A percentile compares a stretch with the other conserved stretches of the same genome.
Evolutionary conservation across 2,888 invertebrate genomes (phyloP).

Genomic region (Hydropsyche betteni): DNA sequence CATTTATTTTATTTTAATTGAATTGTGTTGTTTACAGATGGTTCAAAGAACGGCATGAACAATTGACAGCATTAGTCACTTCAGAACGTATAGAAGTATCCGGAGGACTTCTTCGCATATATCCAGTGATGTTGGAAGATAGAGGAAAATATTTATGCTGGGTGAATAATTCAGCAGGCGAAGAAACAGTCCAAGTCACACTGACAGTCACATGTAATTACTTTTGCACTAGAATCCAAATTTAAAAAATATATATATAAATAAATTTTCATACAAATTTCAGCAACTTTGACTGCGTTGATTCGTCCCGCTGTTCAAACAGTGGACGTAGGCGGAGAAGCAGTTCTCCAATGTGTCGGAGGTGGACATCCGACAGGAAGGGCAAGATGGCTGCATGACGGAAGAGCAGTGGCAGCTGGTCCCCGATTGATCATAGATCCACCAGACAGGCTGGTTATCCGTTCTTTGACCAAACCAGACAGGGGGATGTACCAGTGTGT

Average conservation of each 20-base stretch:
- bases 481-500: slow-evolving; percentile 94
- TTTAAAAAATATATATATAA: no score
- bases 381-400: slow-evolving; percentile 84
- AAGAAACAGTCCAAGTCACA: slow-evolving; percentile 79
- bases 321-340: slow-evolving; percentile 85
- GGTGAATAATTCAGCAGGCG: slow-evolving; percentile 90
- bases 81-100: slow-evolving; percentile 70
- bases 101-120: slow-evolving; percentile 73
- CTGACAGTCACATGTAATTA: slow-evolving; percentile 78
- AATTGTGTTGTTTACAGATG: slow-evolving; percentile 63
- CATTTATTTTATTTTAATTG: neutral
- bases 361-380: slow-evolving; percentile 85
- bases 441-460: slow-evolving; percentile 67
- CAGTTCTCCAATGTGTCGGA: slow-evolving; percentile 86
- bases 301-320: slow-evolving; percentile 81
- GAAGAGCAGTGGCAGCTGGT: slow-evolving; percentile 64
- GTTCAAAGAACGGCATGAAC: slow-evolving; percentile 79
- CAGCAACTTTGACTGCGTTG: slow-evolving; percentile 82
- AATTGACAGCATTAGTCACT: slow-evolving; percentile 73
- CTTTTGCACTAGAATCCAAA: no score
- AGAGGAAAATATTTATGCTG: slow-evolving; percentile 89
- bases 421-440: slow-evolving; percentile 57
- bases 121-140: slow-evolving; percentile 78
- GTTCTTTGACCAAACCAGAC: slow-evolving; percentile 79
- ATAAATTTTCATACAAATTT: slow-evolving; percentile 53